A percentile compares a stretch with the other conserved stretches of the same genome.
phyloP scores from a whole-genome alignment of 2,797 vertebrate species.

The Eulemur mongoz region DNA sequence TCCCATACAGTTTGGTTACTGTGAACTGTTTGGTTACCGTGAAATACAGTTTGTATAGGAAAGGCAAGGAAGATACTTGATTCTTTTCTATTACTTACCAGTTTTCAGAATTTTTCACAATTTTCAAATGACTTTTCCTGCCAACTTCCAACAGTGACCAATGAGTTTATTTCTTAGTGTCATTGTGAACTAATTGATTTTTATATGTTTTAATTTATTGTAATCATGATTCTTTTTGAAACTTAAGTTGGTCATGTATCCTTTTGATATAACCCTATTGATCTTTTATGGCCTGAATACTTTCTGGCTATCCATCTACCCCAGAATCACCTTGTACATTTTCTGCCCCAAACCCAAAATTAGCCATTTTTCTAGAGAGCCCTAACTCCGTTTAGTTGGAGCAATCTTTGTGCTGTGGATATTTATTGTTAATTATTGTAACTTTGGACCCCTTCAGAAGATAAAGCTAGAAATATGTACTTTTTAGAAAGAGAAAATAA shows the following conservation, averaged over 20 bases:
- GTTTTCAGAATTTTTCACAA: neutral
- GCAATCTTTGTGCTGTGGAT: neutral
- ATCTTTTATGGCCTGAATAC: neutral
- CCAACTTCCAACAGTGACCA: neutral
- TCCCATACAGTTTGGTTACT: neutral
- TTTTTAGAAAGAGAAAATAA: slow-evolving; percentile 10
- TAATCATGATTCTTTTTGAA: neutral
- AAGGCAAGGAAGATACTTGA: neutral
- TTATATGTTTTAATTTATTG: neutral
- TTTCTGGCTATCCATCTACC: neutral
- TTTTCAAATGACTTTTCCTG: neutral
- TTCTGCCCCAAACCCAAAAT: slow-evolving; percentile 12
- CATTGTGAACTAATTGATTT: neutral
- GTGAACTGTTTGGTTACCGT: neutral
- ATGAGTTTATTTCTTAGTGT: neutral
- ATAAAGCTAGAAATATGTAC: neutral
- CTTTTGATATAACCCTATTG: neutral
- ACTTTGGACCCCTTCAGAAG: neutral
- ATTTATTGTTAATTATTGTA: neutral
- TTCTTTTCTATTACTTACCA: slow-evolving; percentile 26
- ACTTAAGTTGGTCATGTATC: neutral
- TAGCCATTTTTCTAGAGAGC: neutral
- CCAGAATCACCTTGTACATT: neutral
- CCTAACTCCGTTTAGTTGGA: neutral
- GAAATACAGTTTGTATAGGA: neutral